Evolutionary conservation across 2,888 invertebrate genomes (phyloP), one percentile per base, ranked within the genome.

Genomic region (Lissocephala sabroskyi): DNA sequence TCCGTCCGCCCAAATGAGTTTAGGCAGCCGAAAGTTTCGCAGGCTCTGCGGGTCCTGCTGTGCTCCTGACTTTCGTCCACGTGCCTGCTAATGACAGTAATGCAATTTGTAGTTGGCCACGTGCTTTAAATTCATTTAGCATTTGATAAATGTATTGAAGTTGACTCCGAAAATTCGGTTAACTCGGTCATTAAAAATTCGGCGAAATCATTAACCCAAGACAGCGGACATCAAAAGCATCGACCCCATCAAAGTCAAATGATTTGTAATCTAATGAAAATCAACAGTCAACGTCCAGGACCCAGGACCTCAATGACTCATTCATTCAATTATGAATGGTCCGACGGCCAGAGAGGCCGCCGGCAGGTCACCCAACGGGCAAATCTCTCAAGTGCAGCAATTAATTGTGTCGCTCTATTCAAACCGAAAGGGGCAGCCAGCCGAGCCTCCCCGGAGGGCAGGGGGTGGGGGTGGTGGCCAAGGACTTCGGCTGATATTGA

Each of bases 351-450:
- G n/a, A n/a, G n/a, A n/a, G n/a, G n/a, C n/a, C n/a, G n/a, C n/a
- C n/a, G n/a, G n/a, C n/a, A n/a, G n/a, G n/a, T n/a, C n/a, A n/a
- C n/a, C n/a, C 7, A 23, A 23, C 7, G 23, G 23, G 4, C 4
- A 23, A 23, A n/a, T n/a, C 23, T 23, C 23, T 30, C 26, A 39
- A 32, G 18, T 33, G 45, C 33, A 19, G 49, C 52, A 61, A 67
- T 67, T 71, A 68, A 75, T 63, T 75, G 64, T 56, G 47, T 44
- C 61, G 62, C 49, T 56, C 56, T 64, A 56, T 65, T 49, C 73
- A 53, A 61, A 67, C 53, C n/a, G n/a, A n/a, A n/a, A n/a, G n/a
- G n/a, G n/a, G n/a, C n/a, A n/a, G n/a, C n/a, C n/a, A n/a, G n/a
- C n/a, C n/a, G n/a, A n/a, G n/a, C n/a, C n/a, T n/a, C n/a, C n/a